Evolutionary conservation across 2,113 vertebrate species (phyloP).

Genomic region (Microcebus tavaratra): DNA sequence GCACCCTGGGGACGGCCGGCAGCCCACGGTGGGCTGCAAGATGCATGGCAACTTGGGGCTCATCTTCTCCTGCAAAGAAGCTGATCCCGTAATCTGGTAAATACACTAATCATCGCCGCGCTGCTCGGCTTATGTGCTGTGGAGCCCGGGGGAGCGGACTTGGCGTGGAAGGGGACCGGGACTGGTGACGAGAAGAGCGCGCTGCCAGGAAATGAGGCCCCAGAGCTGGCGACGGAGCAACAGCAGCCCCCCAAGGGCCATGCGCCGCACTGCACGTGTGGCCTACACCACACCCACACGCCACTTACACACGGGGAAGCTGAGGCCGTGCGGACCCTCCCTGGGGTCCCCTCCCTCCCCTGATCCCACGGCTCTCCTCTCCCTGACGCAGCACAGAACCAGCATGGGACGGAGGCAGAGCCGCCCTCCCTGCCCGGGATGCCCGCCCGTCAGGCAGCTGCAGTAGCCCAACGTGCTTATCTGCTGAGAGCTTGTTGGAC

Average conservation of each 20-base stretch:
- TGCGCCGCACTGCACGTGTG: fast-evolving
- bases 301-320: neutral
- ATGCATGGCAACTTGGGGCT: neutral
- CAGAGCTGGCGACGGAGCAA: neutral
- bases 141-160: fast-evolving
- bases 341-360: neutral
- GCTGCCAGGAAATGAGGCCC: neutral
- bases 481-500: neutral
- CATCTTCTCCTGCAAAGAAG: constrained; percentile 12
- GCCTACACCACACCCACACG: fast-evolving
- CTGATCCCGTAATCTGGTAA: constrained; percentile 17
- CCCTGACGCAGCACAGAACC: fast-evolving
- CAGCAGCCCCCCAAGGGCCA: fast-evolving
- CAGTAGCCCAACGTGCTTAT: fast-evolving
- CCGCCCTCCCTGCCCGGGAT: fast-evolving
- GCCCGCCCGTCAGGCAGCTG: fast-evolving
- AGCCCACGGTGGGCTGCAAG: neutral
- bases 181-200: fast-evolving
- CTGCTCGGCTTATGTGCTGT: neutral
- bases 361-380: neutral
- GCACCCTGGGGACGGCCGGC: neutral
- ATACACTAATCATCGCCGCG: neutral
- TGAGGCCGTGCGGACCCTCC: neutral
- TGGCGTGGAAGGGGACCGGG: fast-evolving
- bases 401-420: neutral